Evolutionary conservation across 2,888 invertebrate species (phyloP).

Genomic region (Torymus tubicola): DNA sequence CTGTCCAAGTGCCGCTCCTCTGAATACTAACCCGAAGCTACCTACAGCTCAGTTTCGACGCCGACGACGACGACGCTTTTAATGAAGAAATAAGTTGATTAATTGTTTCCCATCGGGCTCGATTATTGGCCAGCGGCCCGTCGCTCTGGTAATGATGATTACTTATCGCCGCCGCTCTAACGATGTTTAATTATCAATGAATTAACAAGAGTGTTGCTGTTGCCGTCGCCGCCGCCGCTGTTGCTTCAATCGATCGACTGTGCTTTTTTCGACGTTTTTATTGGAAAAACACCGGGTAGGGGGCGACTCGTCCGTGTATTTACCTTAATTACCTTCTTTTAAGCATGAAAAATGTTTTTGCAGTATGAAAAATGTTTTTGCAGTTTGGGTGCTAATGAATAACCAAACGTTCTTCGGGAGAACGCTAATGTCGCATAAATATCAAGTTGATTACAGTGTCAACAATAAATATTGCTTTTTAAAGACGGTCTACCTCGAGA

Average conservation of each 20-base stretch:
- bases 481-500: too few relatives aligned
- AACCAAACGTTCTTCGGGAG: too few relatives aligned
- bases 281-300: too few relatives aligned
- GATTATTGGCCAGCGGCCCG: constrained; percentile 37
- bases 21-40: constrained; percentile 68
- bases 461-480: too few relatives aligned
- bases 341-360: background rate
- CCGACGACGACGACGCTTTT: constrained; percentile 11
- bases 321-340: too few relatives aligned
- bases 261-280: too few relatives aligned
- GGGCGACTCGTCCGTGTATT: too few relatives aligned
- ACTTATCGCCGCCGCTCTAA: constrained; percentile 24
- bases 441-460: too few relatives aligned
- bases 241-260: background rate
- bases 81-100: constrained; percentile 66
- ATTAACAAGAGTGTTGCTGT: constrained; percentile 30
- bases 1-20: constrained; percentile 67
- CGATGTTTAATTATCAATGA: constrained; percentile 50
- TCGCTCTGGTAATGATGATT: constrained; percentile 35
- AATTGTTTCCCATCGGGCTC: constrained; percentile 61
- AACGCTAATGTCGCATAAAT: too few relatives aligned
- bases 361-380: too few relatives aligned
- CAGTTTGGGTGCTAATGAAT: too few relatives aligned
- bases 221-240: background rate
- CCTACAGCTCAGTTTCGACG: constrained; percentile 43